Evolutionary conservation across 2,888 invertebrate species (phyloP), one percentile per base, ranked within the genome.

Genomic region (Polydrusus pterygomalis): DNA sequence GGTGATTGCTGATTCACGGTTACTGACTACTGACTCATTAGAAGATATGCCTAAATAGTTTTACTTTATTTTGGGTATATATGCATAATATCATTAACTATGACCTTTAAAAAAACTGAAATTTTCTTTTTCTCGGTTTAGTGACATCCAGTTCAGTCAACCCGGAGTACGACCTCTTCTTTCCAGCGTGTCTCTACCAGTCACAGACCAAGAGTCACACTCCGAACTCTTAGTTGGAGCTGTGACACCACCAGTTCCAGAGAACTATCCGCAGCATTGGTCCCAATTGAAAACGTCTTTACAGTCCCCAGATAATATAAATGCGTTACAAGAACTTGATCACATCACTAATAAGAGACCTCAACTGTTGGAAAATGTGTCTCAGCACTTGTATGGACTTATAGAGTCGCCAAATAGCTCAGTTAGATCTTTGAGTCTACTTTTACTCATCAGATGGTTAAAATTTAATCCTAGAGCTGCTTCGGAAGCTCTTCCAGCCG

Each of bases 241-340:
- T 7, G 88, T 89, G 15, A 88, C 88, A 15, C 85, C 88, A 0
- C 87, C 89, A 30, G 82, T 87, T 1, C 82, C 84, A 15, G 87
- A 89, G 18, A 84, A 88, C 6, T 84, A 85, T 79, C 90, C 89
- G 7, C 87, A 85, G 63, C 90, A 89, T 75, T 90, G 88, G 89
- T 84, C 87, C 81, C 88, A 65, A 90, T 91, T 80, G 88, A 91
- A 69, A 87, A 67, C 75, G 0, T 81, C 85, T 88, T 89, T 70
- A 84, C 88, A 83, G 87, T 88, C 79, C 84, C 87, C 83, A 85
- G 90, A 83, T 84, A 90, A 93, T 6, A 85, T 92, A 18, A 87
- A 88, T 2, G 92, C 93, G 1, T 86, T 95, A 30, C 93, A 93
- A 85, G 95, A 95, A 85, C 89, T 95, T 56, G 95, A 95, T 81